Evolutionary conservation across 2,888 invertebrate genomes (phyloP).

Genomic region (Troilus luridus): DNA sequence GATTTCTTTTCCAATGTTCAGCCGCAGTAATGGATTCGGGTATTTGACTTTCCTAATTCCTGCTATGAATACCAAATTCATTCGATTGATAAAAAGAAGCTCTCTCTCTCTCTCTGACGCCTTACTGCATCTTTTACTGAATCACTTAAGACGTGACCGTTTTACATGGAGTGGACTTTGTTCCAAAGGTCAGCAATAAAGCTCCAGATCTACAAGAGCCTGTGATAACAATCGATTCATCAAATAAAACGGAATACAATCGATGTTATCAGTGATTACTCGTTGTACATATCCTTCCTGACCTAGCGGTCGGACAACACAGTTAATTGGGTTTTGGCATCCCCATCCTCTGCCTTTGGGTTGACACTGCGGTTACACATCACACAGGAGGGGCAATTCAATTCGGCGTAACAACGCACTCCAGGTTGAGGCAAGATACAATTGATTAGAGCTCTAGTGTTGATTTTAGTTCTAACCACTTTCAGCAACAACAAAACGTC

Average conservation of each 20-base stretch:
- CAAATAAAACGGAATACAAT: background rate
- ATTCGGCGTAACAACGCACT: background rate
- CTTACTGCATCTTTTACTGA: background rate
- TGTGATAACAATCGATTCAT: background rate
- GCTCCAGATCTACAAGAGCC: background rate
- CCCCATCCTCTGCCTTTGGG: background rate
- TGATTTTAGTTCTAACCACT: background rate
- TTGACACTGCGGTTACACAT: background rate
- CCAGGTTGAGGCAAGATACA: background rate
- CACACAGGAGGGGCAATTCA: background rate
- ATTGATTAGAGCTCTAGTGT: background rate
- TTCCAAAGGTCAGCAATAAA: background rate
- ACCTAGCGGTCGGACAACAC: background rate
- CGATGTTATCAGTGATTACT: background rate
- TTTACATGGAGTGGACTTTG: background rate
- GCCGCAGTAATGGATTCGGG: background rate
- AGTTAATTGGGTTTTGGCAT: slow-evolving; percentile 1
- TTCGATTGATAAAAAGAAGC: background rate
- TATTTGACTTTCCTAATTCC: background rate
- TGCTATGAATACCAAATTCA: slow-evolving; percentile 1
- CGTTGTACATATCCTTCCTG: background rate
- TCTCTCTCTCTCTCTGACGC: background rate
- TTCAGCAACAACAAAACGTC: background rate
- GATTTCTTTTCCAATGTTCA: background rate
- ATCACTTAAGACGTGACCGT: background rate